These are phyloP conservation scores for Astreopora myriophthalma DNA, from an alignment of 64 coral and sea anemone species.

Conservation along the genomic window DNA sequence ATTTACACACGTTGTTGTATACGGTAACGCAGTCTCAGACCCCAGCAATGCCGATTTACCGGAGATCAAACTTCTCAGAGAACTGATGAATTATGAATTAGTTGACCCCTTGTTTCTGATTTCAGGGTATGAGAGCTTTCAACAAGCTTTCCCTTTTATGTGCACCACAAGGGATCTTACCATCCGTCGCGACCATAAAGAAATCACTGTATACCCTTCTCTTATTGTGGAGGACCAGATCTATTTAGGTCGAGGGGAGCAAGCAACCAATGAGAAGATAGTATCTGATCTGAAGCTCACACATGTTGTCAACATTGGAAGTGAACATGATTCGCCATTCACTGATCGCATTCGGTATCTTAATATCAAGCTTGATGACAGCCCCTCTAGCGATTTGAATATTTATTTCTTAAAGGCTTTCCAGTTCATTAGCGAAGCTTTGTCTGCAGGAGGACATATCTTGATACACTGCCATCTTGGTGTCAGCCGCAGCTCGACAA, in stretches of 20 bases:
- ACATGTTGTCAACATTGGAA: conserved; percentile 89
- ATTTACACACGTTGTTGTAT: conserved; percentile 88
- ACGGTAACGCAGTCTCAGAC: conserved; percentile 72
- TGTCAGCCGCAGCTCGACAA: conserved; percentile 93
- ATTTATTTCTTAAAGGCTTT: conserved; percentile 77
- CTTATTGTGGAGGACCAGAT: conserved; percentile 80
- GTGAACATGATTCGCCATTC: conserved; percentile 90
- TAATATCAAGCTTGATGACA: conserved; percentile 88
- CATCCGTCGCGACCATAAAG: conserved; percentile 47
- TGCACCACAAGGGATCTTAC: conserved; percentile 74
- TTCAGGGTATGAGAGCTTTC: conserved; percentile 75
- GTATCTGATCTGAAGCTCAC: conserved; percentile 82
- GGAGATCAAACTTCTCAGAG: conserved; percentile 58
- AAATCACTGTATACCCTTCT: conserved; percentile 81
- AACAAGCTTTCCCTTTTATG: conserved; percentile 79
- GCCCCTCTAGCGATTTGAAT: conserved; percentile 79
- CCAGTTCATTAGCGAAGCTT: conserved; percentile 75
- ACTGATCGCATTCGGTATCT: conserved; percentile 84
- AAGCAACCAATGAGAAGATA: conserved; percentile 82
- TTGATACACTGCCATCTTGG: conserved; percentile 95
- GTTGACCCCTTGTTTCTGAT: conserved; percentile 73
- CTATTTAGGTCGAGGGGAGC: conserved; percentile 88
- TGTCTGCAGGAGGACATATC: conserved; percentile 71
- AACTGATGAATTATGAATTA: conserved; percentile 69
- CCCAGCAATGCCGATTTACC: background rate